Evolutionary conservation across 1,140 invertebrate genomes (phyloP), one percentile per base, ranked within the genome.

Genomic region (Hyles vespertilio): DNA sequence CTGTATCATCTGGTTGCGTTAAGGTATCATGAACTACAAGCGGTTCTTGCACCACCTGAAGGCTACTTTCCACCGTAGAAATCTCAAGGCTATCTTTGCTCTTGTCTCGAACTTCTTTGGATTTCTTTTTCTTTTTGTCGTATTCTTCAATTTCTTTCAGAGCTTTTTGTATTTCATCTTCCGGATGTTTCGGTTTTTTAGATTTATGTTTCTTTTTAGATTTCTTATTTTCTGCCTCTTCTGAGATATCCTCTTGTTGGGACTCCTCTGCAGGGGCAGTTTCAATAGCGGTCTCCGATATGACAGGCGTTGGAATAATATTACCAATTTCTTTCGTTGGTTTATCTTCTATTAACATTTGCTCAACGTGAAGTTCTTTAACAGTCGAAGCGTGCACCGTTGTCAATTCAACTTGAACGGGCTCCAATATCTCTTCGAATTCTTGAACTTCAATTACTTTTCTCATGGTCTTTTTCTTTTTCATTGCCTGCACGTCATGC

Each of bases 101-200:
- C 10, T 63, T 72, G 52, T 73, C 69, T 53, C 62, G 51, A 58
- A 53, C n/a, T 32, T 71, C 70, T 70, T 77, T 77, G 12, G 11
- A 5, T 69, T 71, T 79, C 61, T 76, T 87, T 68, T 84, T 87
- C 53, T 75, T 70, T 69, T 76, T 80, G 44, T 79, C 70, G 11
- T 68, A 71, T 63, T 81, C 78, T 66, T 89, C 85, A 50, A 91
- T 91, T 87, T 91, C 91, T 70, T 87, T 84, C 1, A 92, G 68
- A 52, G 90, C 91, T 72, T 81, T 89, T 67, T 90, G 89, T 57
- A 91, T 89, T 63, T 91, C 90, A 72, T 91, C 91, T 68, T 87
- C 81, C 62, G 65, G 66, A 52, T 78, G 72, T 80, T 81, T 89
- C 34, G 58, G 8, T 70, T 89, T 91, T 74, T 87, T 91, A 32